These are phyloP conservation scores for Sapayoa aenigma DNA, from an alignment of 2,113 vertebrate genomes.

Conservation along the genomic window DNA sequence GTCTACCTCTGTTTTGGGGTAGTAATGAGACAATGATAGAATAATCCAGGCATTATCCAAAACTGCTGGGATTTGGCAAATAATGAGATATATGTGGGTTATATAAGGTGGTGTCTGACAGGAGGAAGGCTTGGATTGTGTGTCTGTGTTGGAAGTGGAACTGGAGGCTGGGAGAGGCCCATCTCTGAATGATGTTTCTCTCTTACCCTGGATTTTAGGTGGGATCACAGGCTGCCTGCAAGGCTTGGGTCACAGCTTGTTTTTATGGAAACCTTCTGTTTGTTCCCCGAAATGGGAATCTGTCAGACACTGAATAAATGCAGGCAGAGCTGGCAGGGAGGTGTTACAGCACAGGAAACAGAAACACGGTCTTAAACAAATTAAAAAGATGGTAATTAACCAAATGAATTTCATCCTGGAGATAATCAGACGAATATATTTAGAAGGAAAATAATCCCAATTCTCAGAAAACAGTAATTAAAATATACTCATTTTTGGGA, in stretches of 20 bases:
- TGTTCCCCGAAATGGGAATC: neutral
- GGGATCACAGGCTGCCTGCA: neutral
- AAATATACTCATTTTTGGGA: constrained; percentile 40
- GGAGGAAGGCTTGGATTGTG: neutral
- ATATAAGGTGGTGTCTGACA: neutral
- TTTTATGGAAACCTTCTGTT: neutral
- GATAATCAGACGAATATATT: constrained; percentile 50
- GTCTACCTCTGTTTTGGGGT: neutral
- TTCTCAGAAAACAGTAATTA: constrained; percentile 62
- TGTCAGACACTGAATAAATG: neutral
- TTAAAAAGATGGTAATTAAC: constrained; percentile 65
- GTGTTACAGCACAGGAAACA: constrained; percentile 27
- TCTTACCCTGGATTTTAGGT: neutral
- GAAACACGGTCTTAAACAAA: constrained; percentile 56
- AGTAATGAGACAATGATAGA: neutral
- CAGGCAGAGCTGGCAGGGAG: constrained; percentile 30
- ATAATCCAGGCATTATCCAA: neutral
- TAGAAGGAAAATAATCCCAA: constrained; percentile 49
- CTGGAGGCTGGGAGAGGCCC: neutral
- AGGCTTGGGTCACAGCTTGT: neutral
- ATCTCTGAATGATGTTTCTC: neutral
- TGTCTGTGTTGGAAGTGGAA: neutral
- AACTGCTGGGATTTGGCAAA: neutral
- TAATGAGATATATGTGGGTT: neutral
- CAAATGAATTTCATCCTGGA: constrained; percentile 62